A percentile compares a stretch with the other conserved stretches of the same genome.
These are phyloP conservation scores for Monomorium pharaonis DNA, from an alignment of 1,140 invertebrate species.

Conservation along the genomic window DNA sequence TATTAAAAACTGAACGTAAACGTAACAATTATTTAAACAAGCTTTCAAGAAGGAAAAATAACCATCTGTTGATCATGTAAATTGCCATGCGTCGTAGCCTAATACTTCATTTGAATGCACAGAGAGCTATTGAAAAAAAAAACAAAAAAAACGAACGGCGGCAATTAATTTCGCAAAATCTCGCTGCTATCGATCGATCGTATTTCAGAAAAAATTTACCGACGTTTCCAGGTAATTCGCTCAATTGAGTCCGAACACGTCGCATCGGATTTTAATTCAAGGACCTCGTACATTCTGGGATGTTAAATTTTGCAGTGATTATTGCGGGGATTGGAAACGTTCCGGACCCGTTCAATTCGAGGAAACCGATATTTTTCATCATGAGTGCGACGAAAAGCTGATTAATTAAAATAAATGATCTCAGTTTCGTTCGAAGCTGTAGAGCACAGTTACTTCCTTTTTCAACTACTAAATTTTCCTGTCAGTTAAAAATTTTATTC, in stretches of 20 bases:
- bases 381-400: not conserved
- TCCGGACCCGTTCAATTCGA: not conserved
- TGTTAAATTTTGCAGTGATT: slow-evolving; percentile 42
- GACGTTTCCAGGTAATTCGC: slow-evolving; percentile 34
- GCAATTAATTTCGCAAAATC: slow-evolving; percentile 46
- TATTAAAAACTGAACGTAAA: not conserved
- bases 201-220: slow-evolving; percentile 31
- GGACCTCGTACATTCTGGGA: slow-evolving; percentile 32
- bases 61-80: not conserved
- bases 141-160: slow-evolving; percentile 37
- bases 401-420: slow-evolving; percentile 49
- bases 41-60: slow-evolving; percentile 21
- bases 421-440: not conserved
- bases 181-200: slow-evolving; percentile 42
- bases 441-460: not conserved
- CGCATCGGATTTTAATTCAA: slow-evolving; percentile 47
- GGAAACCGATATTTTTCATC: slow-evolving; percentile 49
- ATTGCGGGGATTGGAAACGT: slow-evolving; percentile 25
- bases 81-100: not conserved
- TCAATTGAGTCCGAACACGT: slow-evolving; percentile 44
- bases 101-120: not conserved
- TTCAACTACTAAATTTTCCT: not conserved
- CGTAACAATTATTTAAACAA: not conserved
- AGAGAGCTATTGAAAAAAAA: slow-evolving; percentile 30
- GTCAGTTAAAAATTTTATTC: not conserved